These are phyloP conservation scores for Polypterus bichir DNA, from an alignment of 2,113 vertebrate genomes.

Conservation along the genomic window DNA sequence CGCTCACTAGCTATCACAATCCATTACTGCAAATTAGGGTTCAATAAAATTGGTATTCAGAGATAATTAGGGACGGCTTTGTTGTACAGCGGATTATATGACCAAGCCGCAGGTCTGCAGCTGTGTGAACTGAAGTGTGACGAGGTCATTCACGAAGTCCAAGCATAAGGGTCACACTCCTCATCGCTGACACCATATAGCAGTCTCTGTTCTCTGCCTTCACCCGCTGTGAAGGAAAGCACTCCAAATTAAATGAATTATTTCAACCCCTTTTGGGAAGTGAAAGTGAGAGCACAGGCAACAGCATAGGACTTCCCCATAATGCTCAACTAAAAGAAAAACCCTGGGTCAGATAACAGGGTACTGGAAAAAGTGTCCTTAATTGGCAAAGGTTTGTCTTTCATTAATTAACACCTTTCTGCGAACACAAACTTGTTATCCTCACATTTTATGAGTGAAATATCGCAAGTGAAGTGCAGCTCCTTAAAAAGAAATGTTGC, in stretches of 20 bases:
- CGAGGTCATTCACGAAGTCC: conserved; percentile 33
- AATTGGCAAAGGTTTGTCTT: conserved; percentile 65
- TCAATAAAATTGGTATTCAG: conserved; percentile 75
- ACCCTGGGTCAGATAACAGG: conserved; percentile 45
- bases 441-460: conserved; percentile 56
- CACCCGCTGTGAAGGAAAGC: conserved; percentile 63
- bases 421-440: conserved; percentile 60
- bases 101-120: conserved; percentile 49
- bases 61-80: conserved; percentile 70
- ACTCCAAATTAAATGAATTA: conserved; percentile 68
- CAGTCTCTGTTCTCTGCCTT: conserved; percentile 45
- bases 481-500: conserved; percentile 32
- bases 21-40: conserved; percentile 76
- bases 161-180: conserved; percentile 29
- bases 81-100: conserved; percentile 35
- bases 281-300: conserved; percentile 43
- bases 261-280: conserved; percentile 41
- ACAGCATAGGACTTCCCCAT: conserved; percentile 52
- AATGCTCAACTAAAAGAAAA: conserved; percentile 27
- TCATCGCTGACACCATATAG: conserved; percentile 36
- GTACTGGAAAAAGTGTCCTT: conserved; percentile 51
- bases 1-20: conserved; percentile 60
- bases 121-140: conserved; percentile 56
- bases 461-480: conserved; percentile 51
- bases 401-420: conserved; percentile 84